phyloP scores from a whole-genome alignment of 2,888 invertebrate species.

The Cabera pusaria region DNA sequence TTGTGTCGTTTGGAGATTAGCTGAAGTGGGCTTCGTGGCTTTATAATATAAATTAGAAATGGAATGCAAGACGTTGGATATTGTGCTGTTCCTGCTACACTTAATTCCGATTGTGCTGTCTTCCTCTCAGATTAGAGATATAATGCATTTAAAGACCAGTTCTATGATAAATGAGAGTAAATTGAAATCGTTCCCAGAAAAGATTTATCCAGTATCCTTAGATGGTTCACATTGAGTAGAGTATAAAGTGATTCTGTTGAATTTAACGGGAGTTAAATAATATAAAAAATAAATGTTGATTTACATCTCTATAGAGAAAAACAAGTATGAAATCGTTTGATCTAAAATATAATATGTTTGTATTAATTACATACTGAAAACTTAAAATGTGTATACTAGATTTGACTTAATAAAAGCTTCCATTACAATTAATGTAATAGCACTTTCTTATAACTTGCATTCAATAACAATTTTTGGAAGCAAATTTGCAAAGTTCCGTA shows the following conservation, averaged over 20 bases:
- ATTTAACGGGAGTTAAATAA: slow-evolving; percentile 14
- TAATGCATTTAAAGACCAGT: slow-evolving; percentile 41
- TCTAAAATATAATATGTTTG: no score
- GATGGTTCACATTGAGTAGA: slow-evolving; percentile 21
- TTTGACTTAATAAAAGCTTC: no score
- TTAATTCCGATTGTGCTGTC: slow-evolving; percentile 59
- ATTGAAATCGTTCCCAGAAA: slow-evolving; percentile 43
- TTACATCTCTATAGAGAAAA: no score
- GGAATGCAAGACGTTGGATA: slow-evolving; percentile 57
- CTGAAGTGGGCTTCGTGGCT: slow-evolving; percentile 48
- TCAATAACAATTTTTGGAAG: no score
- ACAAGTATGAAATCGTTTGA: no score
- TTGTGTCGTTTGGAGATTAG: slow-evolving; percentile 72
- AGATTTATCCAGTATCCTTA: slow-evolving; percentile 32
- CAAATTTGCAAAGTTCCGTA: no score
- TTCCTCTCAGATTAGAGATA: slow-evolving; percentile 58
- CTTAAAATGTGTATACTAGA: no score
- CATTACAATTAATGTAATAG: no score
- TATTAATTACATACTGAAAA: no score
- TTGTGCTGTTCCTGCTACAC: slow-evolving; percentile 63
- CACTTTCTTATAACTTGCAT: no score
- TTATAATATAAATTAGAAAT: slow-evolving; percentile 57
- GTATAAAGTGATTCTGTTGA: slow-evolving; percentile 12
- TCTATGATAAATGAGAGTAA: slow-evolving; percentile 35
- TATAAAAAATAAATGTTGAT: no score